Evolutionary conservation across 2,888 invertebrate species (phyloP).

Genomic region (Aspidiotus destructor): DNA sequence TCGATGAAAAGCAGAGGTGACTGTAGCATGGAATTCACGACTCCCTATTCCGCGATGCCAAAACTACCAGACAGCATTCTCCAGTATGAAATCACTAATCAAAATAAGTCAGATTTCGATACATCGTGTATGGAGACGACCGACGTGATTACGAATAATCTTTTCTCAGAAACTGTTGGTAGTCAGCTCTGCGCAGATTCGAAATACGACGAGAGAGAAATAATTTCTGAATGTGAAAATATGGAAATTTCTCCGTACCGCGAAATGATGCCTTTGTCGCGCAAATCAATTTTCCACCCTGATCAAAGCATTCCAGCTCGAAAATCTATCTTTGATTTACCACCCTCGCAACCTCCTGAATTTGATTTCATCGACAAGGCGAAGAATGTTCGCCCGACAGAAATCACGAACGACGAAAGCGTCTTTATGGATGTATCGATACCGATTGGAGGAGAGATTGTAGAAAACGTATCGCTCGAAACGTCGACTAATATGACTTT

Average conservation of each 20-base stretch:
- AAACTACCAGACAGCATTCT: background rate
- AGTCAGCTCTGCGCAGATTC: background rate
- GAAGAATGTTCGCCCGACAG: no score
- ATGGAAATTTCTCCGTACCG: background rate
- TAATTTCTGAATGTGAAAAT: background rate
- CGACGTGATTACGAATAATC: constrained; percentile 8
- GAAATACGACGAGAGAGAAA: background rate
- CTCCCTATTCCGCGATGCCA: background rate
- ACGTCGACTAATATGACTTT: no score
- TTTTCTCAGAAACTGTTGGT: background rate
- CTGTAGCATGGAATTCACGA: constrained; percentile 23
- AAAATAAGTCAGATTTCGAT: constrained; percentile 5
- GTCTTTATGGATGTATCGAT: no score
- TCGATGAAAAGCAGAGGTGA: constrained; percentile 14
- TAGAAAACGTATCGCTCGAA: no score
- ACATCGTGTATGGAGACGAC: constrained; percentile 26
- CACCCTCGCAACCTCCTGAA: no score
- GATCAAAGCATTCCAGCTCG: background rate
- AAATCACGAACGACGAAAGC: no score
- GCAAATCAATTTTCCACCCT: background rate
- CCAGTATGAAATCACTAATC: background rate
- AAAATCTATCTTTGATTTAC: background rate
- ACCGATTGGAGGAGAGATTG: no score
- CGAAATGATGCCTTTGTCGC: background rate
- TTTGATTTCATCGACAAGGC: no score